These are phyloP conservation scores for Anguilla anguilla DNA, from an alignment of 2,797 vertebrate genomes.

Conservation along the genomic window DNA sequence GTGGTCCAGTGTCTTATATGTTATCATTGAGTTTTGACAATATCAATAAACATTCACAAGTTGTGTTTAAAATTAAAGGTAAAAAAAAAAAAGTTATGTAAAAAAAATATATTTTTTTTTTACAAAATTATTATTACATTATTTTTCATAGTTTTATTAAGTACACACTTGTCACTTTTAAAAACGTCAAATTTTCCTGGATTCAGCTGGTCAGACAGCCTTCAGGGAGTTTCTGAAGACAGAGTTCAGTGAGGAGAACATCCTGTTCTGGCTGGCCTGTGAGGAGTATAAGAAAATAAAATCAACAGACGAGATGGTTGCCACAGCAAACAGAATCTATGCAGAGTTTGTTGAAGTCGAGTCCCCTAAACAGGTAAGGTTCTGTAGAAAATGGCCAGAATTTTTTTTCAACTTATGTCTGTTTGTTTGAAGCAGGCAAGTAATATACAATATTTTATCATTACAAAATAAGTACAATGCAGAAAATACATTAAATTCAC, in stretches of 20 bases:
- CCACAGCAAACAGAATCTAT: constrained; percentile 89
- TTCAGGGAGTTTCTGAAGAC: constrained; percentile 89
- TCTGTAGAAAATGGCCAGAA: not conserved
- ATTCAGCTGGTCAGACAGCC: constrained; percentile 83
- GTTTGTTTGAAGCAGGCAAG: not conserved
- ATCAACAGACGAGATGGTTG: constrained; percentile 77
- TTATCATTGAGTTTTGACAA: not conserved
- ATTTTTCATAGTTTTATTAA: constrained; percentile 1
- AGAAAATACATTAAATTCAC: too few species aligned
- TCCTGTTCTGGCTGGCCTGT: constrained; percentile 92
- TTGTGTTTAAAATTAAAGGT: too few species aligned
- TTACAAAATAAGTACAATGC: not conserved
- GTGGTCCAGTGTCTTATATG: not conserved
- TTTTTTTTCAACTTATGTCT: not conserved
- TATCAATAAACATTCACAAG: not conserved
- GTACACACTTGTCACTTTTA: not conserved
- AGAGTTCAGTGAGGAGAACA: constrained; percentile 95
- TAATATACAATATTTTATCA: not conserved
- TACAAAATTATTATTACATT: not conserved
- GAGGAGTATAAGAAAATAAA: constrained; percentile 92
- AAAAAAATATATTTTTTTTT: not conserved
- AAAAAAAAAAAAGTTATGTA: too few species aligned
- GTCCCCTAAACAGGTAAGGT: constrained; percentile 88
- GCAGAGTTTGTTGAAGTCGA: constrained; percentile 88
- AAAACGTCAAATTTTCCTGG: constrained; percentile 9